Percentiles rank a stretch among this genome's conserved stretches.
Conservation (phyloP, 2,888 invertebrate genomes). For the Gastracanthus pulcherrimus region DNA sequence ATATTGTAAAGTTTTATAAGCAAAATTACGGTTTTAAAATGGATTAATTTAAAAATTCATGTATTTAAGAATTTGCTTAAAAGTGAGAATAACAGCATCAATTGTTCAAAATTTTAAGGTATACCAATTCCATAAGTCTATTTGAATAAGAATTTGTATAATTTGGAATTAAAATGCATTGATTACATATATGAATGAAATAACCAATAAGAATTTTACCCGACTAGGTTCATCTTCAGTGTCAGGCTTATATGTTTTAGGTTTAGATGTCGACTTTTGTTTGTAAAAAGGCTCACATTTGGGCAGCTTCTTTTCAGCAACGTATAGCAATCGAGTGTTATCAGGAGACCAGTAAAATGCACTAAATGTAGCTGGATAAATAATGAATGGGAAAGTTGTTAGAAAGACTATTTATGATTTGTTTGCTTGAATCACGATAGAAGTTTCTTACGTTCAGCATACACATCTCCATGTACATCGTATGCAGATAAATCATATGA, state of each 20-base stretch:
- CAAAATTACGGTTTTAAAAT: too few species aligned
- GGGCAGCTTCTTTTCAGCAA: constrained; percentile 88
- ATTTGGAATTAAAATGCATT: too few species aligned
- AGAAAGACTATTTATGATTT: not conserved
- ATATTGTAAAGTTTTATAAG: too few species aligned
- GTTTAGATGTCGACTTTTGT: constrained; percentile 77
- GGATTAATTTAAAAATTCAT: too few species aligned
- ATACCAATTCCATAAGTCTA: too few species aligned
- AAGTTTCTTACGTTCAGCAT: constrained; percentile 83
- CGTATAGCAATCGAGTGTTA: constrained; percentile 85
- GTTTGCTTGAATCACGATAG: too few species aligned
- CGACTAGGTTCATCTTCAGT: constrained; percentile 63
- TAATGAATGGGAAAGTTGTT: not conserved
- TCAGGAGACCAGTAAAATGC: constrained; percentile 86
- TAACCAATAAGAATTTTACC: constrained; percentile 7
- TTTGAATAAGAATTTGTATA: too few species aligned
- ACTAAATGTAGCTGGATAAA: constrained; percentile 81
- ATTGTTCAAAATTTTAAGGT: not conserved
- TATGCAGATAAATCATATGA: constrained; percentile 84
- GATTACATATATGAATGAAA: not conserved
- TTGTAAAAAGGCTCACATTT: constrained; percentile 88
- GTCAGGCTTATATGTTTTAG: constrained; percentile 65
- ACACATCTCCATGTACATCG: constrained; percentile 90
- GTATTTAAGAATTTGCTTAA: too few species aligned
- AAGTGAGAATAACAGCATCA: too few species aligned